Evolutionary conservation across 1,140 invertebrate species (phyloP), one percentile per base, ranked within the genome.

Genomic region (Vanessa atalanta): DNA sequence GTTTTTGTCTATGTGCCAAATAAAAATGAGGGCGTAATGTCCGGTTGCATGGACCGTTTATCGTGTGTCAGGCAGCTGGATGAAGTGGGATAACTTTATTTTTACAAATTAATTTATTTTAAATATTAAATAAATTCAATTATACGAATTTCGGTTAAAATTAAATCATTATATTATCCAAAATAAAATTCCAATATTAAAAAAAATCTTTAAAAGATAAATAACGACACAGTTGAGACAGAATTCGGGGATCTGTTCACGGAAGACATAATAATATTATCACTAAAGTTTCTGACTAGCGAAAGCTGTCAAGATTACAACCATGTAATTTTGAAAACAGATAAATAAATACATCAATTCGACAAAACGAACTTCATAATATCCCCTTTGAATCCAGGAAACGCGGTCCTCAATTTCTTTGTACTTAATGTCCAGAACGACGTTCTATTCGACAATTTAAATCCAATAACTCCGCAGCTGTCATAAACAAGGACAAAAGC

Each of bases 1-100:
- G 88, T 92, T 92, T 92, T 92, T 90, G 89, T 90, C 90, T 92
- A 92, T 92, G 88, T 92, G 88, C 88, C 89, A 89, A 92, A 92
- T 91, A 92, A 92, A 92, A 92, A 92, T 92, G 90, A 91, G 90
- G 83, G 79, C 88, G 88, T 91, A 90, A 92, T 92, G 90, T 91
- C 88, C 90, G 84, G 83, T 84, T 84, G 89, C 79, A 86, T 83
- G 82, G 83, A 83, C 80, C 89, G 90, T 88, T 90, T 92, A 92
- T 90, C 88, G 89, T 76, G 75, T 76, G 68, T 60, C 66, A 63
- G 72, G 64, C 14, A n/a, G 43, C 31, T 11, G 48, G 43, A 55
- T 31, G 50, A 73, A 73, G 37, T 73, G 67, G 55, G 61, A 65
- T 73, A 77, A 77, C 61, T 57, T 48, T 16, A 47, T 47, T 65